Evolutionary conservation across 2,113 vertebrate genomes (phyloP).

Genomic region (Heteronetta atricapilla): DNA sequence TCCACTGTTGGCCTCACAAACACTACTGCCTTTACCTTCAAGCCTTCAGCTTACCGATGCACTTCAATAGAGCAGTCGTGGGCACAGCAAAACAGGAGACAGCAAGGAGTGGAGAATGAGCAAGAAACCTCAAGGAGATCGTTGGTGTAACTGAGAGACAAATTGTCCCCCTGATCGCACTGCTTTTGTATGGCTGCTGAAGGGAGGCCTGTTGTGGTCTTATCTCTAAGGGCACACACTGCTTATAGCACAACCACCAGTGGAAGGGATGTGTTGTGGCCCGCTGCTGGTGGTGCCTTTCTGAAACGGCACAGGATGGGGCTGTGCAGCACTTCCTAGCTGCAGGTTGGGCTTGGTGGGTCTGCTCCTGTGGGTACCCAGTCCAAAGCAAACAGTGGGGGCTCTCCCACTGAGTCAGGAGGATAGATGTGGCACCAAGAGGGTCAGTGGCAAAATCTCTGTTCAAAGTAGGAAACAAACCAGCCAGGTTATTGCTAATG

Average conservation of each 20-base stretch:
- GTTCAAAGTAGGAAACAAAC: not conserved
- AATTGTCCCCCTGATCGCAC: not conserved
- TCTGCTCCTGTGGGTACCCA: not conserved
- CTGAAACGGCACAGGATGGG: rapidly evolving
- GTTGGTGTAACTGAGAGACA: not conserved
- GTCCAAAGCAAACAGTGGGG: not conserved
- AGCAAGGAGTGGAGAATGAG: not conserved
- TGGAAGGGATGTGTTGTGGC: not conserved
- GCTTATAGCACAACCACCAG: not conserved
- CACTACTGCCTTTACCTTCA: not conserved
- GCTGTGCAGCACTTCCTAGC: not conserved
- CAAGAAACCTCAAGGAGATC: not conserved
- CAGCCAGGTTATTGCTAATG: not conserved
- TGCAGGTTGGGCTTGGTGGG: not conserved
- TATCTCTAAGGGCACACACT: rapidly evolving
- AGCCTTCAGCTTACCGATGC: not conserved
- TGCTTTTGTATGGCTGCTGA: rapidly evolving
- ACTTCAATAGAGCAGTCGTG: not conserved
- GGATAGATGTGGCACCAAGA: not conserved
- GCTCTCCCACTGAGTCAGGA: not conserved
- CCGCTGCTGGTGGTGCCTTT: not conserved
- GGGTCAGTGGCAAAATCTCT: not conserved
- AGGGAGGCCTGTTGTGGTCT: not conserved
- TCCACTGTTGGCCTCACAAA: not conserved
- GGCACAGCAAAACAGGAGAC: not conserved